Conservation (phyloP, 2,888 invertebrate species). For the Lycaena phlaeas region DNA sequence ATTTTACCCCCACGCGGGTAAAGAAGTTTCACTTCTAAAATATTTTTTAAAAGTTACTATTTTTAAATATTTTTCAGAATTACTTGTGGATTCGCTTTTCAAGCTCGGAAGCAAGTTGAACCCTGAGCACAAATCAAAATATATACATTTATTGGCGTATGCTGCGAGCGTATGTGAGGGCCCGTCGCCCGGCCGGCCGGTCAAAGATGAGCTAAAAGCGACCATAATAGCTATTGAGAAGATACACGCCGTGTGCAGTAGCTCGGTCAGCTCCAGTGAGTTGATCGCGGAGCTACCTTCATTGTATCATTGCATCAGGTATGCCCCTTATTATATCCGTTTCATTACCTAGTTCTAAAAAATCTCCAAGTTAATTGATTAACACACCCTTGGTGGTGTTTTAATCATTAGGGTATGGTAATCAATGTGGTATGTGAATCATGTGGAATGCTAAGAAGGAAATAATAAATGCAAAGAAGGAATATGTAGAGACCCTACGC, state of each 20-base stretch:
- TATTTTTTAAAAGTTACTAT: no score
- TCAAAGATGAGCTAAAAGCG: conserved; percentile 92
- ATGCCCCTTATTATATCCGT: background rate
- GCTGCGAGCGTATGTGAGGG: conserved; percentile 94
- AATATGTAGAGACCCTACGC: no score
- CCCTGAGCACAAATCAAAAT: conserved; percentile 97
- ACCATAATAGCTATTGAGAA: conserved; percentile 95
- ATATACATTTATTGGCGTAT: conserved; percentile 94
- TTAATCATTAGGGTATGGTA: no score
- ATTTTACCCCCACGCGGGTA: no score
- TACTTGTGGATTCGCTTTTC: conserved; percentile 94
- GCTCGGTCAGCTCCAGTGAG: conserved; percentile 94
- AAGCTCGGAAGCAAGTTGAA: conserved; percentile 95
- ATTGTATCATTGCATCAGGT: conserved; percentile 92
- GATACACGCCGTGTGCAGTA: conserved; percentile 89
- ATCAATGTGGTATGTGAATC: no score
- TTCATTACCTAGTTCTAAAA: background rate
- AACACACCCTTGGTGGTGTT: no score
- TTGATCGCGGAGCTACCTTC: conserved; percentile 92
- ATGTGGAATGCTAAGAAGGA: no score
- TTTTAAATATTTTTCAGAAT: conserved; percentile 76
- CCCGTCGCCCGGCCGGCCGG: conserved; percentile 75
- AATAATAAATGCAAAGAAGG: no score
- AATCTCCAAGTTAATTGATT: no score
- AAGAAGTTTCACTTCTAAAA: no score